Conservation (phyloP, 2,797 vertebrate genomes). For the Aulostomus chinensis region DNA sequence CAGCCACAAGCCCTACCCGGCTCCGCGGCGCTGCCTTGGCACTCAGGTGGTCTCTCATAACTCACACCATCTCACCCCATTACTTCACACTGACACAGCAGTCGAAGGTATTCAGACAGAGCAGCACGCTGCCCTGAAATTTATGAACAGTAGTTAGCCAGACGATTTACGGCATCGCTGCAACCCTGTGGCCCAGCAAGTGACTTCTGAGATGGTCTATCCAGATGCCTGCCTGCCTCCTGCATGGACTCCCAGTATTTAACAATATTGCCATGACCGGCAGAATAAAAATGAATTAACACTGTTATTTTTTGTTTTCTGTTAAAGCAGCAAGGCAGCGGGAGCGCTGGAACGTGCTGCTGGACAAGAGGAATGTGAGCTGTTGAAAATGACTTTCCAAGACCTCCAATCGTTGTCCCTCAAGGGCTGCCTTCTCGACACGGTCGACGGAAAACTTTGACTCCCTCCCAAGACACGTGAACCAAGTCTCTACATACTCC, state of each 20-base stretch:
- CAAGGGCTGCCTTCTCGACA: constrained; percentile 5
- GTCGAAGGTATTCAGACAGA: constrained; percentile 48
- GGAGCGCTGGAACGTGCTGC: constrained; percentile 19
- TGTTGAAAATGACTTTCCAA: constrained; percentile 58
- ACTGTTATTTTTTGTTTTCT: constrained; percentile 51
- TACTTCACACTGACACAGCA: constrained; percentile 51
- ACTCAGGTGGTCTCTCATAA: constrained; percentile 68
- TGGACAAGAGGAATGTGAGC: constrained; percentile 36
- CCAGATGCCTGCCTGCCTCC: constrained; percentile 63
- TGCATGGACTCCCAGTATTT: constrained; percentile 27
- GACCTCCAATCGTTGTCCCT: constrained; percentile 18
- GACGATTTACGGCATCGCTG: constrained; percentile 58
- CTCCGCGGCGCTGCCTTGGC: constrained; percentile 49
- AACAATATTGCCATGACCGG: constrained; percentile 21
- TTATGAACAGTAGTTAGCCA: constrained; percentile 67
- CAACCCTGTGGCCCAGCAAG: constrained; percentile 40
- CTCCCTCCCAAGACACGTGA: not conserved
- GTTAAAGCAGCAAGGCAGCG: constrained; percentile 14
- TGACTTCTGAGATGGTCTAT: constrained; percentile 59
- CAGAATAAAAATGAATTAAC: constrained; percentile 61
- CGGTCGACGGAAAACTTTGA: constrained; percentile 7
- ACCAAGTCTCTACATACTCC: not conserved
- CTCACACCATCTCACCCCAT: constrained; percentile 48
- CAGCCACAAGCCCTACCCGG: constrained; percentile 34
- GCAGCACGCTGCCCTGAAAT: constrained; percentile 50